Evolutionary conservation across 2,888 invertebrate species (phyloP).

Genomic region (Netelia virgata): DNA sequence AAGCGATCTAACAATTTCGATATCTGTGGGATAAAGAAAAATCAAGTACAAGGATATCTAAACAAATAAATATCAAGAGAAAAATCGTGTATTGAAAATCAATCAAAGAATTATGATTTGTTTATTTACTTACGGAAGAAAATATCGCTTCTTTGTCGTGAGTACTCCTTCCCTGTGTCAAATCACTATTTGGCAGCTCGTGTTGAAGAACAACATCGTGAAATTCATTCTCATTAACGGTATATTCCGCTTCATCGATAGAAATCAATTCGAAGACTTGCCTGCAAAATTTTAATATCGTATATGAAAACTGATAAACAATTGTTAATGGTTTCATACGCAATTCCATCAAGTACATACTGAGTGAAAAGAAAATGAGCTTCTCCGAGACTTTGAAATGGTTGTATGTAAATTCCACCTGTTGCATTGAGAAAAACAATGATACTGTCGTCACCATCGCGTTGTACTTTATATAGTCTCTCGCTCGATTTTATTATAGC

Average conservation of each 20-base stretch:
- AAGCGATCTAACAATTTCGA: conserved; percentile 80
- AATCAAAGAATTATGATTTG: background rate
- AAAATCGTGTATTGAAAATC: background rate
- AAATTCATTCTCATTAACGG: conserved; percentile 69
- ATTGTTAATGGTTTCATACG: conserved; percentile 16
- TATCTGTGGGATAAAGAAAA: conserved; percentile 74
- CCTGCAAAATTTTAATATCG: conserved; percentile 65
- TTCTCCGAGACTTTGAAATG: conserved; percentile 84
- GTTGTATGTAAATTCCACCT: conserved; percentile 84
- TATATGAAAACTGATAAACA: conserved; percentile 2
- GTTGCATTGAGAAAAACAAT: conserved; percentile 81
- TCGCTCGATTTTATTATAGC: conserved; percentile 84
- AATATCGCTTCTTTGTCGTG: conserved; percentile 78
- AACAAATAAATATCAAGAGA: background rate
- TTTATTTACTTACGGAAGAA: conserved; percentile 74
- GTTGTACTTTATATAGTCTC: conserved; percentile 80
- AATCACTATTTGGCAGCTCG: conserved; percentile 79
- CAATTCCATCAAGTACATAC: conserved; percentile 67
- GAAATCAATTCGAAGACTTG: conserved; percentile 78
- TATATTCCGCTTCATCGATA: conserved; percentile 70
- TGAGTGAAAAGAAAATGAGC: conserved; percentile 82
- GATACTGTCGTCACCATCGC: conserved; percentile 74
- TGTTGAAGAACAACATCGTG: conserved; percentile 76
- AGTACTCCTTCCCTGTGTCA: conserved; percentile 80
- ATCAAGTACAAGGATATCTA: conserved; percentile 7